Evolutionary conservation across 2,113 vertebrate species (phyloP), one percentile per base, ranked within the genome.

Genomic region (Megalops atlanticus): DNA sequence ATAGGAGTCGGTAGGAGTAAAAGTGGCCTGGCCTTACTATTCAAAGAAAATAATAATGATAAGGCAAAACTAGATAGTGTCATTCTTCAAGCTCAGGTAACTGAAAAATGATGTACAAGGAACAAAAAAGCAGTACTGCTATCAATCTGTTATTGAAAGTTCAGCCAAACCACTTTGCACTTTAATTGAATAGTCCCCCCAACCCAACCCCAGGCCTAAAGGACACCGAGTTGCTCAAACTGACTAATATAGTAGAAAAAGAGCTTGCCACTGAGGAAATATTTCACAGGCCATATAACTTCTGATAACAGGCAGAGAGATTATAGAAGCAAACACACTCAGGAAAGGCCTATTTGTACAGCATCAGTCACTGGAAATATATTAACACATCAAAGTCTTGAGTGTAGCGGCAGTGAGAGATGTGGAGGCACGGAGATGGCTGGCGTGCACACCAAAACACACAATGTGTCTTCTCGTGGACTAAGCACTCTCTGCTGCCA

Each of bases 271-370:
- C 10, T 39, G 36, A 43, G 77, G 31, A 80, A 45, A 40, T 78
- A 74, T 73, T 84, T 79, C 78, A 80, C 75, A 81, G 77, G 74
- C 35, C 79, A 33, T 49, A 80, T 69, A 47, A 85, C 81, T 81
- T 77, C 81, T 78, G 76, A 86, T 80, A 83, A 81, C 82, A 79
- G 80, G 54, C 74, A 14, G 47, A 41, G 41, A 43, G 82, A 80
- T 77, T 52, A 79, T 38, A 47, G 43, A 54, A 72, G 72, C 69
- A 79, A 68, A 84, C 68, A 43, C 15, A 71, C n/a, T 54, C 33
- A 47, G 75, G 79, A 74, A 84, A 58, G 58, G 36, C 40, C 39
- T 78, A 45, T 64, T 64, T 80, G 52, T 38, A 33, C 83, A 68
- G 68, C 7, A 21, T 64, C 79, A 74, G 31, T 58, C 78, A 77